A percentile compares a stretch with the other conserved stretches of the same genome.
phyloP scores from a whole-genome alignment of 30 jellyfish, hydroid and myxozoan genomes.

The Clytia hemisphaerica region DNA sequence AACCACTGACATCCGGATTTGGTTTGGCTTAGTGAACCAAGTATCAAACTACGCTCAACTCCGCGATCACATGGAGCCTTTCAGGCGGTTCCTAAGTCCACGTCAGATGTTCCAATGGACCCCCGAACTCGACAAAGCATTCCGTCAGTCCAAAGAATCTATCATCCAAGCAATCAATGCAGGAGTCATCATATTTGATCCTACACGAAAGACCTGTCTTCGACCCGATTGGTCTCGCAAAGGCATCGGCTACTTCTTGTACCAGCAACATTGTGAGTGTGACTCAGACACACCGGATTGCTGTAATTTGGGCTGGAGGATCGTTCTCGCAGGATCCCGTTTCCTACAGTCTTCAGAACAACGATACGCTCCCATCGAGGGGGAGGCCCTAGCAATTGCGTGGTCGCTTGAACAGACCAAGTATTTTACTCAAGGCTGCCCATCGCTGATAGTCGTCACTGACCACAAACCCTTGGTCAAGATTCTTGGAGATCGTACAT shows the following conservation, averaged over 20 bases:
- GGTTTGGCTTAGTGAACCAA: conserved; percentile 21
- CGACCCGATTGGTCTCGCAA: too few relatives aligned
- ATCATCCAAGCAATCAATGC: neutral
- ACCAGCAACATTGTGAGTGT: too few relatives aligned
- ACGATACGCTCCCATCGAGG: conserved; percentile 21
- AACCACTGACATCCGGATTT: neutral
- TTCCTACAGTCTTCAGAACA: too few relatives aligned
- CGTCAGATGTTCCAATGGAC: neutral
- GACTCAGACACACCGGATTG: too few relatives aligned
- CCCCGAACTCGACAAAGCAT: neutral
- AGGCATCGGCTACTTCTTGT: too few relatives aligned
- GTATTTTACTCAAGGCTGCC: conserved; percentile 1
- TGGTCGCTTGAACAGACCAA: conserved; percentile 16
- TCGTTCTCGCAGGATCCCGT: too few relatives aligned
- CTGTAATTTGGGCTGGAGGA: too few relatives aligned
- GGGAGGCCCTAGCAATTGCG: conserved; percentile 11
- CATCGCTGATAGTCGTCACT: neutral
- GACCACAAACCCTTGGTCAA: conserved; percentile 15
- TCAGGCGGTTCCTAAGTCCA: neutral
- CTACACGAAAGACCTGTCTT: too few relatives aligned
- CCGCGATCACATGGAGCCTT: neutral
- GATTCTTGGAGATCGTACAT: conserved; percentile 4
- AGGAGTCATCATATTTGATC: too few relatives aligned
- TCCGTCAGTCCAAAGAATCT: neutral
- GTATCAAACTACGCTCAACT: conserved; percentile 4